Percentiles rank a stretch among this genome's conserved stretches.
Evolutionary conservation across 1,140 invertebrate species (phyloP).

Genomic region (Polypedilum vanderplanki): DNA sequence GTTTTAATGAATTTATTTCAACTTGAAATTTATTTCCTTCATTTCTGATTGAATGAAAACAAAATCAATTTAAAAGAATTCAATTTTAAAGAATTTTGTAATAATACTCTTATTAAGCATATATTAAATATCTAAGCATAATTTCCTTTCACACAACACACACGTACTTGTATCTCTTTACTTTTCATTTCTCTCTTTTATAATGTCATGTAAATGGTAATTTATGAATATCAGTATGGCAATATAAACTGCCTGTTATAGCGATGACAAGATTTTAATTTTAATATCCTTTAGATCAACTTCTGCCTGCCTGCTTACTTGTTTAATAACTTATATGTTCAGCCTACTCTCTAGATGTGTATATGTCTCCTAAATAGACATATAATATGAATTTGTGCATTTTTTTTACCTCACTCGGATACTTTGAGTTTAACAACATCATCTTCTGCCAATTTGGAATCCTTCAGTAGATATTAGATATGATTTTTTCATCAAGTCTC

Average conservation of each 20-base stretch:
- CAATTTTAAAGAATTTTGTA: too few relatives aligned
- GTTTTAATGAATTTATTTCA: too few relatives aligned
- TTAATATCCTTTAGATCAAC: neutral
- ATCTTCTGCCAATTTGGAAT: neutral
- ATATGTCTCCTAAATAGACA: neutral
- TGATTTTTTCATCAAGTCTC: neutral
- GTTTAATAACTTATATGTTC: neutral
- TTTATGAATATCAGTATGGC: neutral
- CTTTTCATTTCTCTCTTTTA: too few relatives aligned
- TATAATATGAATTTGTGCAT: neutral
- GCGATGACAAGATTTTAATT: neutral
- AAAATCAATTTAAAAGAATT: too few relatives aligned
- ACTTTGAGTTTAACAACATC: neutral
- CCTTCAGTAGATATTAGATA: neutral
- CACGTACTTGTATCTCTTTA: too few relatives aligned
- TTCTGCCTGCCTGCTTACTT: neutral
- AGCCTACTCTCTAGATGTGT: neutral
- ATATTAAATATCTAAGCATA: too few relatives aligned
- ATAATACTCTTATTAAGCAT: too few relatives aligned
- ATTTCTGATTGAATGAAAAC: too few relatives aligned
- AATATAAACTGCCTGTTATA: neutral
- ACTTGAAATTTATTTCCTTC: too few relatives aligned
- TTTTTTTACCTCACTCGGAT: neutral
- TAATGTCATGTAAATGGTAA: too few relatives aligned
- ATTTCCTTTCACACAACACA: too few relatives aligned